phyloP scores from a whole-genome alignment of 2,888 invertebrate species.

The Horisme vitalbata region DNA sequence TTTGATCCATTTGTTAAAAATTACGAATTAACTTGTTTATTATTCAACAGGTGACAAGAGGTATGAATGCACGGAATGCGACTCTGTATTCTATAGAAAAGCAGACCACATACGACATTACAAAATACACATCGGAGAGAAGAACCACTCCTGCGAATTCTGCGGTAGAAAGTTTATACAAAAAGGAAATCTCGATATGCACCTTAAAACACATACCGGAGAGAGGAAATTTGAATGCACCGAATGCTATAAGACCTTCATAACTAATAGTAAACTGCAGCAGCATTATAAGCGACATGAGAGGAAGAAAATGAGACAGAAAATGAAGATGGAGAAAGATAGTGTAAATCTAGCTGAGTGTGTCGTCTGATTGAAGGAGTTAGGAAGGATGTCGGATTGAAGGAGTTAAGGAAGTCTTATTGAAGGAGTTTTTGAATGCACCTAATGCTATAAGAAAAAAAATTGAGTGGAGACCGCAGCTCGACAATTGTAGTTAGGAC shows the following conservation, averaged over 20 bases:
- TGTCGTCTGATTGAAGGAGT: no score
- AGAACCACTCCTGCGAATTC: conserved; percentile 62
- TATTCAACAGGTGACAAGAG: conserved; percentile 1
- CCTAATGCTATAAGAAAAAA: no score
- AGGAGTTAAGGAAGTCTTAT: no score
- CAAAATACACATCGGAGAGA: conserved; percentile 43
- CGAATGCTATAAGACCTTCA: conserved; percentile 59
- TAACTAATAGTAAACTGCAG: conserved; percentile 60
- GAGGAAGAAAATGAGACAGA: conserved; percentile 38
- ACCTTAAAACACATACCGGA: conserved; percentile 63
- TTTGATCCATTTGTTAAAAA: no score
- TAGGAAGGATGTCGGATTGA: no score
- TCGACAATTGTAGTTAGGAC: no score
- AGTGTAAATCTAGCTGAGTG: no score
- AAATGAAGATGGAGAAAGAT: conserved; percentile 37
- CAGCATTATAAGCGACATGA: conserved; percentile 61
- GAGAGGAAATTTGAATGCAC: conserved; percentile 58
- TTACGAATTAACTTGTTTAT: no score
- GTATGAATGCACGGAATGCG: neutral
- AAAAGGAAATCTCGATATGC: conserved; percentile 69
- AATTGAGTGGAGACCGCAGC: no score
- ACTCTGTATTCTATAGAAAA: neutral
- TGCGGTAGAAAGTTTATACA: conserved; percentile 67
- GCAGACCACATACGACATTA: neutral
- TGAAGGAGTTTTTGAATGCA: no score